These are phyloP conservation scores for Plecotus auritus DNA, from an alignment of 2,113 vertebrate genomes.

Conservation along the genomic window DNA sequence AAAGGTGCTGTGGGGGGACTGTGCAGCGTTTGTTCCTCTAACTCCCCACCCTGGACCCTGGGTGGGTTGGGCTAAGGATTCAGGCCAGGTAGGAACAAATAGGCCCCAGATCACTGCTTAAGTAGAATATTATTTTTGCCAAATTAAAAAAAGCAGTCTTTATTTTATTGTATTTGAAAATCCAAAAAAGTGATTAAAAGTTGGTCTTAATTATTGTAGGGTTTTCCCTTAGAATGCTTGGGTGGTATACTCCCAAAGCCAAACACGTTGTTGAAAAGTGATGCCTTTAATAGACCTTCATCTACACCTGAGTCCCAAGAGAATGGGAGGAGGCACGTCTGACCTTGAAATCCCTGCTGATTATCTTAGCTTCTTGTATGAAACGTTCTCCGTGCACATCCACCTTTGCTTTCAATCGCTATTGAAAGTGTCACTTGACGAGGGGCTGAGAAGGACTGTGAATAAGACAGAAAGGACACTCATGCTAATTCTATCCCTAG, in stretches of 20 bases:
- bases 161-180: background rate
- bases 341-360: background rate
- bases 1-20: background rate
- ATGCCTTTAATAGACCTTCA: background rate
- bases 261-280: background rate
- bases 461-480: background rate
- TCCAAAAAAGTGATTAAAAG: background rate
- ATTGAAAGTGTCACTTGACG: background rate
- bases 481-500: background rate
- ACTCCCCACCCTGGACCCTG: background rate
- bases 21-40: background rate
- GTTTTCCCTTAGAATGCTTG: background rate
- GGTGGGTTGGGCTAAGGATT: too few species aligned
- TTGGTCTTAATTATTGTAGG: background rate
- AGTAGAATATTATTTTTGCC: conserved; percentile 8
- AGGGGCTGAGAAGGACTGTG: background rate
- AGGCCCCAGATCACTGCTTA: too few species aligned
- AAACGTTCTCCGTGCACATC: background rate
- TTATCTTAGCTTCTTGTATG: background rate
- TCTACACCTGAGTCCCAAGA: background rate
- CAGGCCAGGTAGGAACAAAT: background rate
- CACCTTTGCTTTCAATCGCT: background rate
- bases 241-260: background rate
- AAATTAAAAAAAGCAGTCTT: background rate
- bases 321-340: background rate